Evolutionary conservation across 2,113 vertebrate species (phyloP).

Genomic region (Trichechus manatus): DNA sequence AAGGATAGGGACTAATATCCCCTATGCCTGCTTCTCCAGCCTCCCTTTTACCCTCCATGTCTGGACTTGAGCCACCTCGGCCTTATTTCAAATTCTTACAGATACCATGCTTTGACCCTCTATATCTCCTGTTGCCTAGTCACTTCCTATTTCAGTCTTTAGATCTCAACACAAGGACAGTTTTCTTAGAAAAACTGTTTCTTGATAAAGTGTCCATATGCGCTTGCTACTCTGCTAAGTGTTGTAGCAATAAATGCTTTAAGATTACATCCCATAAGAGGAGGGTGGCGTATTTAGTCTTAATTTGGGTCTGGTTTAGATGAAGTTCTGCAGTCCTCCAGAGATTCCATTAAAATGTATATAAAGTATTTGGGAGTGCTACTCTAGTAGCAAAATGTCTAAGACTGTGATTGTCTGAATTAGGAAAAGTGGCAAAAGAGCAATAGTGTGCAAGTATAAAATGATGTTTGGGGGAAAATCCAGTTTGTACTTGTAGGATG

Average conservation of each 20-base stretch:
- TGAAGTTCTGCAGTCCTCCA: background rate
- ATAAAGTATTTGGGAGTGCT: background rate
- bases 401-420: background rate
- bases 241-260: background rate
- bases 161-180: background rate
- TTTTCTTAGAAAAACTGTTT: constrained; percentile 24
- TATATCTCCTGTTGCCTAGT: background rate
- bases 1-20: background rate
- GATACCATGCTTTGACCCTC: background rate
- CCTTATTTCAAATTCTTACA: background rate
- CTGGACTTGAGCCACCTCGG: background rate
- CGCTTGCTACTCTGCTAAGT: background rate
- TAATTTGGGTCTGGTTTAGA: constrained; percentile 52
- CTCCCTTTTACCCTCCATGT: background rate
- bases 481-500: background rate
- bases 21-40: background rate
- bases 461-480: background rate
- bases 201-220: background rate
- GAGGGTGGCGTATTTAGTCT: background rate
- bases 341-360: background rate
- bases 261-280: background rate
- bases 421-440: background rate
- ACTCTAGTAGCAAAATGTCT: background rate
- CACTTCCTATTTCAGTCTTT: background rate
- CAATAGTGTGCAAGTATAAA: background rate